phyloP scores from a whole-genome alignment of 2,888 invertebrate genomes.

The Silvanus unidentatus region DNA sequence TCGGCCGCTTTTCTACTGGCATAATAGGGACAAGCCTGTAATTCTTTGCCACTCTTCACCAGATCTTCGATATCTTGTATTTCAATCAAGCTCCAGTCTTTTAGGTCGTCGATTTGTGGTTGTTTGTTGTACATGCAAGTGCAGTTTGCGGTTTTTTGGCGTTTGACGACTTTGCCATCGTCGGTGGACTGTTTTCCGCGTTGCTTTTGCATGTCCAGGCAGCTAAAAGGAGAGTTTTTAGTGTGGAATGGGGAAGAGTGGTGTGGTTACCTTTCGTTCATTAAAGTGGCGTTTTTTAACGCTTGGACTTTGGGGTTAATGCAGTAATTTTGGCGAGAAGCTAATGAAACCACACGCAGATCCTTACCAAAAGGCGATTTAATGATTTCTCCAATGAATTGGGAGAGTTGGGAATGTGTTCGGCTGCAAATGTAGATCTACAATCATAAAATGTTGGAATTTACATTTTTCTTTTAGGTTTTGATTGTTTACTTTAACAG shows the following conservation, averaged over 20 bases:
- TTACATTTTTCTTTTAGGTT: background rate
- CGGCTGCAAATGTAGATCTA: conserved; percentile 92
- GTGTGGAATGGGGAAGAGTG: too few species aligned
- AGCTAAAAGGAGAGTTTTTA: too few species aligned
- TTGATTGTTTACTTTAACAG: conserved; percentile 31
- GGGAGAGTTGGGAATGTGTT: conserved; percentile 94
- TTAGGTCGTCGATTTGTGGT: conserved; percentile 56
- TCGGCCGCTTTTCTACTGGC: conserved; percentile 74
- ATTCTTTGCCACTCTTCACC: conserved; percentile 58
- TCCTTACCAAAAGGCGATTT: conserved; percentile 69
- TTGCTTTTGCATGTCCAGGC: conserved; percentile 73
- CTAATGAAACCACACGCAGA: conserved; percentile 72
- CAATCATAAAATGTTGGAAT: too few species aligned
- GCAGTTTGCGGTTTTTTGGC: conserved; percentile 50
- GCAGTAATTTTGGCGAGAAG: conserved; percentile 89
- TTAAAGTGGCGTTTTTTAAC: conserved; percentile 67
- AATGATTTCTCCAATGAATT: conserved; percentile 89
- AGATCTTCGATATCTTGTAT: conserved; percentile 87
- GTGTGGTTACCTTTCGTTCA: conserved; percentile 86
- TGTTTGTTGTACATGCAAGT: conserved; percentile 67
- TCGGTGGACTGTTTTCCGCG: conserved; percentile 52
- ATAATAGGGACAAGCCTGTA: conserved; percentile 91
- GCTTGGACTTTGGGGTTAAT: conserved; percentile 74
- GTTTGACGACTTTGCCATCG: conserved; percentile 60
- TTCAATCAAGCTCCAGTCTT: conserved; percentile 59